Base-by-base conservation (phyloP, 2,888 invertebrate genomes). In the Autographa gamma region DNA sequence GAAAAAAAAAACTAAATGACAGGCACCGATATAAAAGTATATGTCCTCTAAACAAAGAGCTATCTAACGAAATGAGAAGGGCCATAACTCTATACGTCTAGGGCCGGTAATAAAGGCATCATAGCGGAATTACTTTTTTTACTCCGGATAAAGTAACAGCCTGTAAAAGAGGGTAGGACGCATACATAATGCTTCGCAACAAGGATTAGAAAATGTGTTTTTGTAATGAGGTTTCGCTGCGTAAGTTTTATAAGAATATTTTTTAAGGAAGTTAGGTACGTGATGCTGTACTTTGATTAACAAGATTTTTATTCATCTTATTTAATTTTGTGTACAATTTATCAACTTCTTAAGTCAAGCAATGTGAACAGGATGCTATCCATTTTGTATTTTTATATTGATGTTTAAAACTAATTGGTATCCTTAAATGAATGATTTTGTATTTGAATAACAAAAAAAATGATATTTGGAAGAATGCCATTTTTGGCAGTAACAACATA, bases 41-140 rank as follows among this genome's bases (percentile, higher is more conserved):
- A 82, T 70, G 71, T 70, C 78, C 76, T 77, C 82, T 80, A 86
- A 85, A 88, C 89, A 89, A 88, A 89, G 84, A 81, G 79, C 87
- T 86, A 86, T 89, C 85, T 87, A 80, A 82, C 80, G 81, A 85
- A 88, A 87, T 85, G 89, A 85, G 85, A 86, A 84, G 79, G 79
- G 84, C 83, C 80, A 87, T 90, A 89, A 90, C 88, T 90, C 87
- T 85, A 88, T 90, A 87, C 81, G 79, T 84, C 83, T 82, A 84
- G 80, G 85, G 86, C 81, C 86, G 83, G 89, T 89, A 87, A 89
- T 90, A 90, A 90, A 90, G 88, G 84, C 89, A 86, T 90, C 88
- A 88, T 90, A 86, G 85, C 87, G 77, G 85, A 88, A 90, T 90
- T 87, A 88, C 89, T 89, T 90, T 90, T 81, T 90, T 89, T 88